Conservation (phyloP, 2,113 vertebrate species). For the Equus quagga region DNA sequence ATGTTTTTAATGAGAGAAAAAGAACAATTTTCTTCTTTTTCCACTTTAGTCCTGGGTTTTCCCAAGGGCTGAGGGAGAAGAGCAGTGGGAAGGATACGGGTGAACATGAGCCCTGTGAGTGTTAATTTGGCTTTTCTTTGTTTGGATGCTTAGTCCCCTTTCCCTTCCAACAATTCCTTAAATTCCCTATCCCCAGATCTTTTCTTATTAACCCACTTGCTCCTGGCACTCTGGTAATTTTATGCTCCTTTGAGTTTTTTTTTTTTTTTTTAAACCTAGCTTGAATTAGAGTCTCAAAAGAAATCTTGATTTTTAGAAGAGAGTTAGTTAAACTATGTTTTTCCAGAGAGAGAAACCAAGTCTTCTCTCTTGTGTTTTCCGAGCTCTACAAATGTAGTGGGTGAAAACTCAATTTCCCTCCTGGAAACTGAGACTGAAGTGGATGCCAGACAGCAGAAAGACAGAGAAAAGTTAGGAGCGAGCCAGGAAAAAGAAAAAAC, state of each 20-base stretch:
- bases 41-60: neutral
- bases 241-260: neutral
- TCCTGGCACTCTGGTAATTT: constrained; percentile 39
- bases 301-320: constrained; percentile 6
- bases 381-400: neutral
- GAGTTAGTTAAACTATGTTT: constrained; percentile 18
- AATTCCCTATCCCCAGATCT: neutral
- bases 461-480: neutral
- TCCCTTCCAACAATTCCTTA: neutral
- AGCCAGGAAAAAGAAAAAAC: neutral
- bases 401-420: neutral
- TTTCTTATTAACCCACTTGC: constrained; percentile 51
- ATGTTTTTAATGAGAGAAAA: constrained; percentile 40
- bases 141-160: neutral
- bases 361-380: neutral
- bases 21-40: neutral
- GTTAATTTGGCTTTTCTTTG: constrained; percentile 54
- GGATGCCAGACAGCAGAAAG: neutral
- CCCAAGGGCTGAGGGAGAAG: neutral
- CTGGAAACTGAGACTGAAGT: constrained; percentile 22
- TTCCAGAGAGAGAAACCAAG: neutral
- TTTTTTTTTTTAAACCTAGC: neutral
- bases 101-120: neutral
- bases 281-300: neutral
- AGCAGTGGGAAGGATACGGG: neutral